Percentiles rank a stretch among this genome's conserved stretches.
These are phyloP conservation scores for Barnardius zonarius DNA, from an alignment of 2,113 vertebrate genomes.

Conservation along the genomic window DNA sequence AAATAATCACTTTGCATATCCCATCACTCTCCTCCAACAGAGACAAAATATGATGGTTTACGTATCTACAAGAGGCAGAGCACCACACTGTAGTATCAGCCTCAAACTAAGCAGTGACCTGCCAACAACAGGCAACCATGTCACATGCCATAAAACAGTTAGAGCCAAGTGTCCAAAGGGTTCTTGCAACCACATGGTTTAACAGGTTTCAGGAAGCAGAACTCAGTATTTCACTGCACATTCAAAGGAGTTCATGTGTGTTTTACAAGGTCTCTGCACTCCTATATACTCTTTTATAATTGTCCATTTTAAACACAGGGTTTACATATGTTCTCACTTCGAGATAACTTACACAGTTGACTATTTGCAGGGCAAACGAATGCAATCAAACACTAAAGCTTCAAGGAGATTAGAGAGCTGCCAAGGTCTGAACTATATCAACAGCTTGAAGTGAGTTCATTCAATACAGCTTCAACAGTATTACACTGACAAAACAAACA, in stretches of 20 bases:
- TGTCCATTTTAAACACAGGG: slow-evolving; percentile 69
- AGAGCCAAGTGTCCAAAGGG: slow-evolving; percentile 4
- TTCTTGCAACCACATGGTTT: not conserved
- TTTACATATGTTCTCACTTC: slow-evolving; percentile 73
- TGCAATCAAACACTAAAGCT: slow-evolving; percentile 76
- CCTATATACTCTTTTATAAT: slow-evolving; percentile 25
- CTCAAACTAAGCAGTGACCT: not conserved
- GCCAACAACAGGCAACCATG: not conserved
- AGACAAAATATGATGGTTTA: not conserved
- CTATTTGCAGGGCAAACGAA: slow-evolving; percentile 78
- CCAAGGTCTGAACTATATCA: slow-evolving; percentile 79
- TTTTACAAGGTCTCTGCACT: slow-evolving; percentile 58
- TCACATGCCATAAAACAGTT: slow-evolving; percentile 19
- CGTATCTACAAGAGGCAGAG: accelerated
- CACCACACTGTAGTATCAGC: not conserved
- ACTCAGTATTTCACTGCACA: not conserved
- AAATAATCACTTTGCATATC: not conserved
- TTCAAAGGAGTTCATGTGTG: slow-evolving; percentile 15
- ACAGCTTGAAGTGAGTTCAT: slow-evolving; percentile 71
- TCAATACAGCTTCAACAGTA: slow-evolving; percentile 70
- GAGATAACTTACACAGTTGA: slow-evolving; percentile 74
- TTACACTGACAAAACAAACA: slow-evolving; percentile 70
- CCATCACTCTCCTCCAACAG: not conserved
- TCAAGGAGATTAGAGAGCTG: slow-evolving; percentile 77
- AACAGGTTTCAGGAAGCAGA: slow-evolving; percentile 5